A percentile compares a stretch with the other conserved stretches of the same genome.
Conservation (phyloP, 2,113 vertebrate species). For the Upupa epops region DNA sequence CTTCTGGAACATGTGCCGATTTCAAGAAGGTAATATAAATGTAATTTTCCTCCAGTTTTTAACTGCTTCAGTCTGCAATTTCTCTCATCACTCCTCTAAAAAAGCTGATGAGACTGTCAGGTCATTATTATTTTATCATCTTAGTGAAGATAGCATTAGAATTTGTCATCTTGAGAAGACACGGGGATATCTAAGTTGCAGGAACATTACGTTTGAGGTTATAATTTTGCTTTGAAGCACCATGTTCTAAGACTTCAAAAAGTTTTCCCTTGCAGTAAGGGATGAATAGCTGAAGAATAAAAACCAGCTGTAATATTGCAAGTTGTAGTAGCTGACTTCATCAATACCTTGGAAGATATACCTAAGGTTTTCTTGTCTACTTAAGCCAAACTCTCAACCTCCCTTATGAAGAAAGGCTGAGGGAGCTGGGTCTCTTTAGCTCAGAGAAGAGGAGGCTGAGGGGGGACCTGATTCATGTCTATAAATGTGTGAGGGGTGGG, state of each 20-base stretch:
- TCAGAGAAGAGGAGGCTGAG: too few species aligned
- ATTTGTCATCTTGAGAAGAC: slow-evolving; percentile 21
- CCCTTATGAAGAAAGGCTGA: too few species aligned
- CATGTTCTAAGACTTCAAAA: slow-evolving; percentile 39
- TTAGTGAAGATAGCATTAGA: neutral
- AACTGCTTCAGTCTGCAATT: neutral
- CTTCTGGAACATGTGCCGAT: neutral
- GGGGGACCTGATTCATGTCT: too few species aligned
- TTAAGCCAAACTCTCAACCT: neutral
- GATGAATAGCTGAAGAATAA: neutral
- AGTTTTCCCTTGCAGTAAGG: neutral
- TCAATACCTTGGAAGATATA: neutral
- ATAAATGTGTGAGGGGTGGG: too few species aligned
- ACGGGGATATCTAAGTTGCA: neutral
- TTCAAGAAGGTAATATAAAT: neutral
- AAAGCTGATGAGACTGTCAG: neutral
- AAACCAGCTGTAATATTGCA: neutral
- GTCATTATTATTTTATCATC: slow-evolving; percentile 25
- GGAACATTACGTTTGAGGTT: neutral
- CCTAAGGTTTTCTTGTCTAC: neutral
- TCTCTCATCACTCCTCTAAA: neutral
- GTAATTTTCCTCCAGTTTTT: neutral
- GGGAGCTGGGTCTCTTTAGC: too few species aligned
- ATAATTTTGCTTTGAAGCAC: slow-evolving; percentile 45
- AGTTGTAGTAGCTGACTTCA: neutral